phyloP scores from a whole-genome alignment of 2,797 vertebrate species.

The Poeciliopsis turneri region DNA sequence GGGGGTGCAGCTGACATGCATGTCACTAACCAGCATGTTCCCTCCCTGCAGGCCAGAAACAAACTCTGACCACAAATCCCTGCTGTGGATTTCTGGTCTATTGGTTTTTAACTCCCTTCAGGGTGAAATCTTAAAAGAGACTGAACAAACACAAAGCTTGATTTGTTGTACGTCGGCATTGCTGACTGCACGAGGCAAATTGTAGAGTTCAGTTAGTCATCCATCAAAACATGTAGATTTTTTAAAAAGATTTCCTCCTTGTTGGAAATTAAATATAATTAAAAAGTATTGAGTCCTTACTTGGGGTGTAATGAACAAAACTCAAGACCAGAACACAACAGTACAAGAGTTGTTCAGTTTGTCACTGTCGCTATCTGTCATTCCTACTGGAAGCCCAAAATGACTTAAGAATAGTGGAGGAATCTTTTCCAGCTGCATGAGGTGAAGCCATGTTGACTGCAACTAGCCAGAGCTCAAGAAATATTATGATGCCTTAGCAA shows the following conservation, averaged over 20 bases:
- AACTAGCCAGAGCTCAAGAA: background rate
- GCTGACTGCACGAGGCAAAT: slow-evolving; percentile 10
- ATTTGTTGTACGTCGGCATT: slow-evolving; percentile 9
- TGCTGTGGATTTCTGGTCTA: slow-evolving; percentile 41
- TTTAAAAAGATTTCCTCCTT: slow-evolving; percentile 12
- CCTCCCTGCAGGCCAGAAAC: slow-evolving; percentile 60
- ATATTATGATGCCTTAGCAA: background rate
- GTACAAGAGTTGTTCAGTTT: too few species aligned
- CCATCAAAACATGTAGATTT: slow-evolving; percentile 17
- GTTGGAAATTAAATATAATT: background rate
- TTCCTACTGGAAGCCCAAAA: too few species aligned
- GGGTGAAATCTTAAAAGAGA: slow-evolving; percentile 28
- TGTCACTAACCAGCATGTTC: slow-evolving; percentile 66
- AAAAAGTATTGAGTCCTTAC: background rate
- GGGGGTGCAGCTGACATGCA: slow-evolving; percentile 67
- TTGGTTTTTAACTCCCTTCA: slow-evolving; percentile 42
- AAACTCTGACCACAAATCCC: slow-evolving; percentile 57
- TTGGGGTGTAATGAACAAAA: background rate
- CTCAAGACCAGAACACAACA: background rate
- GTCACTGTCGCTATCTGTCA: background rate
- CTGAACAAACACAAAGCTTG: slow-evolving; percentile 16
- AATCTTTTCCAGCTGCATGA: background rate
- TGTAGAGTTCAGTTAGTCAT: slow-evolving; percentile 44
- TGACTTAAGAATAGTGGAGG: too few species aligned
- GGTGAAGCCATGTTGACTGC: background rate